Evolutionary conservation across 1,140 invertebrate species (phyloP).

Genomic region (Aphelinus certus): DNA sequence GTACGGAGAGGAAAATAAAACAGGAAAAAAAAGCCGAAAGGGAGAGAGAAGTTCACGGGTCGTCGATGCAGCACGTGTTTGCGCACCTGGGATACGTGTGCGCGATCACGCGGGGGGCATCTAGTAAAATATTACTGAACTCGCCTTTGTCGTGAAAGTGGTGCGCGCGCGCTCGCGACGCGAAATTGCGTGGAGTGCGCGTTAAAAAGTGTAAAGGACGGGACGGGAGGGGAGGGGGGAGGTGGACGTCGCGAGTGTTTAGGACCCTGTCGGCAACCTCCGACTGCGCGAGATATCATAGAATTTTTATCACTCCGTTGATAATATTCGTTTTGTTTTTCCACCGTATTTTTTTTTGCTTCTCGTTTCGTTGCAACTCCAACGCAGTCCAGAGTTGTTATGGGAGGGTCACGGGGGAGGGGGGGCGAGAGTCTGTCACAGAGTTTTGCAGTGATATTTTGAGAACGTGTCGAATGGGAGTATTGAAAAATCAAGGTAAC

Average conservation of each 20-base stretch:
- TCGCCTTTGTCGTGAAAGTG: constrained; percentile 8
- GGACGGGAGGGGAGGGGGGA: neutral
- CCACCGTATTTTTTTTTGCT: no score
- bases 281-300: constrained; percentile 3
- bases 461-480: no score
- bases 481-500: no score
- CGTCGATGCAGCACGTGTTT: constrained; percentile 21
- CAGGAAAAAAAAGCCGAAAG: neutral
- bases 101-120: neutral
- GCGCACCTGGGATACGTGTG: neutral
- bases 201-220: constrained; percentile 29
- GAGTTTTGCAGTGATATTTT: no score
- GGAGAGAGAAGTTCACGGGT: constrained; percentile 7
- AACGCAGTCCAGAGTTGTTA: no score
- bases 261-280: neutral
- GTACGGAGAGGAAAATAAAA: constrained; percentile 23
- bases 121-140: constrained; percentile 25
- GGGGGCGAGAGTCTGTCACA: no score
- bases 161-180: neutral
- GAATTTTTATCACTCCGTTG: constrained; percentile 5
- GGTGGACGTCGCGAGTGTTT: constrained; percentile 6
- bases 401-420: no score
- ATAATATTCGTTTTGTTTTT: constrained; percentile 1
- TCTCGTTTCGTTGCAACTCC: no score
- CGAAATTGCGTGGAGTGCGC: constrained; percentile 10